Base-by-base conservation (phyloP, 2,888 invertebrate genomes). In the Ormyrus labotus region DNA sequence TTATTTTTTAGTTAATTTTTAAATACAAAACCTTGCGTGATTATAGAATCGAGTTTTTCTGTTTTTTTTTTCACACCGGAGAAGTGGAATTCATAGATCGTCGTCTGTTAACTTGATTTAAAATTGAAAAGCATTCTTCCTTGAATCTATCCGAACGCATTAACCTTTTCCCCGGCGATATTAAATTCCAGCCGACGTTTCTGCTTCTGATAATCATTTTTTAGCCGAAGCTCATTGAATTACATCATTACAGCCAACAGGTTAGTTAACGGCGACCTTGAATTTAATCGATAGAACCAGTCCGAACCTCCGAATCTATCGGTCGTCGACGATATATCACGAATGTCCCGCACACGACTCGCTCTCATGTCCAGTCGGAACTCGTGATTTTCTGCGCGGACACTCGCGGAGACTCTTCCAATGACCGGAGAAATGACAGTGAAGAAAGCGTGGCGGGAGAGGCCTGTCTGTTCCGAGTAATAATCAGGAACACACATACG, bases 371-470 rank as follows among this genome's bases (percentile, higher is more conserved):
- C 19, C 19, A 19, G 19, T 19, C 19, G 55, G 45, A 51, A 75
- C 60, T 68, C 51, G n/a, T 75, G 19, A 76, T 68, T 60, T 68
- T 76, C 76, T 60, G 51, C 9, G n/a, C 71, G 58, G 65, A 55
- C 60, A 68, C 68, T 55, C 47, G 60, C 63, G 72, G 45, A 69
- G 58, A 53, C 65, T 83, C 61, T 67, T 76, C 48, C 53, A 7
- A 13, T 51, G 67, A 77, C 8, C 82, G 82, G 87, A 85, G 86
- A 89, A 89, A 87, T 88, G 87, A 82, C 82, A 85, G 85, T 76
- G 86, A 89, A 89, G 90, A 90, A 90, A 89, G 89, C 89, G 89
- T 89, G 83, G 87, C 88, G 85, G 84, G 85, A 86, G 85, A 86
- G 45, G 81, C 84, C 8, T 7, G 58, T 70, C 53, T 57, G 74